Base-by-base conservation (phyloP, 2,113 vertebrate genomes). In the Pitta sordida region DNA sequence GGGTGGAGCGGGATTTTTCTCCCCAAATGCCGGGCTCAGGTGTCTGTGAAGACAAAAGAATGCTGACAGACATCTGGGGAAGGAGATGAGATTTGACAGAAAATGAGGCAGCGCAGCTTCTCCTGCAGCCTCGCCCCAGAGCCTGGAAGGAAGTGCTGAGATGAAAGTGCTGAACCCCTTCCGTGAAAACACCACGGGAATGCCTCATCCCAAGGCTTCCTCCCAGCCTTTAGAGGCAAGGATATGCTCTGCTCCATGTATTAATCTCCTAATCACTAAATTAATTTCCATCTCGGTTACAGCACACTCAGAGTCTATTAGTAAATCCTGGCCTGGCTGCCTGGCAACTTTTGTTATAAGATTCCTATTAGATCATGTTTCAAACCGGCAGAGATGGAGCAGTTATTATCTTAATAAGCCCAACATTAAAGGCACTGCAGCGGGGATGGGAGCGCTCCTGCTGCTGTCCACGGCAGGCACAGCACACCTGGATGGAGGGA, bases 261-360 rank as follows among this genome's bases (percentile, higher is more conserved):
- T 43, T 83, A 51, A 90, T 83, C 93, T 90, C 75, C 95, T 69
- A 32, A 86, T 88, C 90, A n/a, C 92, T 86, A 80, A 82, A 88
- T 83, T 90, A 90, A 93, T 91, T 90, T 80, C 90, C 93, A 77
- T 91, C 92, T 88, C 95, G 12, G 75, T 85, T 93, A 65, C 90
- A 60, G 87, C 85, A 65, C 68, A 15, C 52, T 80, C 82, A 30
- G 85, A 77, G 22, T 55, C 88, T 77, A 58, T 93, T 88, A 88
- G 90, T 88, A 93, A 94, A 88, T 94, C 93, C 58, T 46, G 88
- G 81, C 93, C 46, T 19, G 58, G 92, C 93, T 94, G 93, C 92
- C 88, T 88, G 92, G 92, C 90, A 91, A 90, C 92, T 96, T 96
- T 85, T 93, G 79, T 77, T 84, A 7, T 39, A 53, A 80, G 90